Evolutionary conservation across 2,888 invertebrate genomes (phyloP), one percentile per base, ranked within the genome.

Genomic region (Drosophila atripex): DNA sequence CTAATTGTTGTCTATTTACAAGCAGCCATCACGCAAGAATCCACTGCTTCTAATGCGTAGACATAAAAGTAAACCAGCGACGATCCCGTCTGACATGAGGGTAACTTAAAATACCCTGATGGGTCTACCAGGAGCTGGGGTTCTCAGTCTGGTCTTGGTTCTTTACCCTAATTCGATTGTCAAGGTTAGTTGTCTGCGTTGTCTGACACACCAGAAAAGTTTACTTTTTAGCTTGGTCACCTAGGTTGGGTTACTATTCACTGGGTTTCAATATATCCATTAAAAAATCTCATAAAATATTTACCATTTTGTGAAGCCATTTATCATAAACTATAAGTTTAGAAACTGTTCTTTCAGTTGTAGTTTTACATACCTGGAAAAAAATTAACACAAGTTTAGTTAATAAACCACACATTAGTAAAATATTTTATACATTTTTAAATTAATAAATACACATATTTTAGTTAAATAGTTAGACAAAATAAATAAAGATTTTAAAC

Each of bases 1-100:
- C 73, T 88, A 86, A 80, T 88, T 87, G 86, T 74, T 87, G 68
- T 71, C 74, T 75, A 78, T 88, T 88, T 78, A 87, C 75, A 71
- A 68, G 66, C 75, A 50, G 56, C 68, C 76, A 55, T 57, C 86
- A 87, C 89, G 88, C 86, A 79, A 87, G 55, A 30, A 39, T 51
- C 18, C 28, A 12, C 14, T 25, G 45, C 30, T 28, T 46, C 64
- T 58, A 65, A 75, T 77, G 75, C 75, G 65, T 69, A 69, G 57
- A 49, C 65, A 71, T 72, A 56, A 71, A 71, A 72, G 64, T 71
- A 63, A 71, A 32, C 64, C 64, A 56, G 53, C 41, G 55, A 63
- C 50, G 63, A 63, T 3, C 63, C 52, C 49, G 55, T 28, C 70
- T 35, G 51, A 69, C 56, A 51, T 56, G 50, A 14, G 30, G 49